phyloP scores from a whole-genome alignment of 2,797 vertebrate genomes.

The Euthynnus affinis region DNA sequence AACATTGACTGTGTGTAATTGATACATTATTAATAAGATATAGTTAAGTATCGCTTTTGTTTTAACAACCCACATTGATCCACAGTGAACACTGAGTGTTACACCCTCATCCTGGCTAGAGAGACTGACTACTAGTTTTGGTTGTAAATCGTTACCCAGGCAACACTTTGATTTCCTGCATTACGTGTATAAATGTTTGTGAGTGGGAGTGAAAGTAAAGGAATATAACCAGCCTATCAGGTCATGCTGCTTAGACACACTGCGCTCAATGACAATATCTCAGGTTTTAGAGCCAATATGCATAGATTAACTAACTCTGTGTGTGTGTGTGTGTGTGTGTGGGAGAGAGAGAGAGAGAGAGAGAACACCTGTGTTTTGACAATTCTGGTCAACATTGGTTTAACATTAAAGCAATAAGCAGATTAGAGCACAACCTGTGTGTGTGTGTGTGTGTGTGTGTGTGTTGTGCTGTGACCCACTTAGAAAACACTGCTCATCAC shows the following conservation, averaged over 20 bases:
- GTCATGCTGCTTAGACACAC: background rate
- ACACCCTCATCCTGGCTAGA: too few species aligned
- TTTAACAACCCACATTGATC: background rate
- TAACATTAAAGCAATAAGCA: constrained; percentile 24
- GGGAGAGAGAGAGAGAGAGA: too few species aligned
- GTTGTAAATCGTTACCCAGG: background rate
- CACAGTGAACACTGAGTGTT: background rate
- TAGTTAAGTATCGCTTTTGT: background rate
- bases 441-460: background rate
- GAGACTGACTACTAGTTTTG: background rate
- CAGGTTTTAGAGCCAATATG: background rate
- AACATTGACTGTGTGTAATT: background rate
- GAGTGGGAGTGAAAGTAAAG: too few species aligned
- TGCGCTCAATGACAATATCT: background rate
- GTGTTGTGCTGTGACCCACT: constrained; percentile 34
- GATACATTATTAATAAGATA: background rate
- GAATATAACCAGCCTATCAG: background rate
- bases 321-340: constrained; percentile 5
- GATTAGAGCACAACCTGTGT: constrained; percentile 13
- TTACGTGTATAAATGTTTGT: too few species aligned
- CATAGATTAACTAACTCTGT: too few species aligned
- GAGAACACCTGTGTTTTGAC: too few species aligned
- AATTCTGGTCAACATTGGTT: constrained; percentile 10
- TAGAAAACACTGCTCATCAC: constrained; percentile 15
- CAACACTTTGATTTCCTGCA: too few species aligned